Base-by-base conservation (phyloP, 2,797 vertebrate genomes). In the Myotis pilosus region DNA sequence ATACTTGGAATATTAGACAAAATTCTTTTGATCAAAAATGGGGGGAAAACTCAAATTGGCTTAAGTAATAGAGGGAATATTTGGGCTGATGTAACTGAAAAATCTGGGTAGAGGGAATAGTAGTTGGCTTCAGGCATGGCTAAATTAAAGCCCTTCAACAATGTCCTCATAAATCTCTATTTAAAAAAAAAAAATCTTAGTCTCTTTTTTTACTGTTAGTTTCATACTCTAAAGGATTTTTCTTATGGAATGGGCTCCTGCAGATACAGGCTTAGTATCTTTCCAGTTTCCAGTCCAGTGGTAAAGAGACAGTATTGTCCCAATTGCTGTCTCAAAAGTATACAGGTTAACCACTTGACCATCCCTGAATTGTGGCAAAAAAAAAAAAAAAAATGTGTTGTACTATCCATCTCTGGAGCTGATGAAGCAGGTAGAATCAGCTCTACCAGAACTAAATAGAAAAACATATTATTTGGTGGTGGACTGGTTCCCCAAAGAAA, bases 21-120 rank as follows among this genome's bases (percentile, higher is more conserved):
- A 82, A 75, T 66, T 82, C 12, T 86, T 94, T 93, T 88, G 23
- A 17, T 82, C 66, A 68, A 86, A 94, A 76, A 6, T 93, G 4
- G 74, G 13, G 33, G 22, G 23, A 4, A 2, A 80, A 30, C 8
- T 62, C 20, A 87, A 89, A 85, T 9, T 72, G 30, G 4, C 22
- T 74, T 87, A 86, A 85, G 15, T 78, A 79, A 75, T 25, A 89
- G 44, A 64, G 9, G 49, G 20, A 78, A 55, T 84, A 81, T 62
- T 72, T 69, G 88, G 60, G 71, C 30, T 91, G 44, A 28, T 41
- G 25, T 33, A 68, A 83, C 17, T 87, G 44, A 89, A 83, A 66
- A 94, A 20, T 55, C 28, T 78, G 23, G 4, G 3, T 47, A 8
- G 1, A 3, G 3, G 8, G 17, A 3, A 30, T 62, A 22, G 15